phyloP scores from a whole-genome alignment of 2,888 invertebrate species.

The Epiblema foenella region DNA sequence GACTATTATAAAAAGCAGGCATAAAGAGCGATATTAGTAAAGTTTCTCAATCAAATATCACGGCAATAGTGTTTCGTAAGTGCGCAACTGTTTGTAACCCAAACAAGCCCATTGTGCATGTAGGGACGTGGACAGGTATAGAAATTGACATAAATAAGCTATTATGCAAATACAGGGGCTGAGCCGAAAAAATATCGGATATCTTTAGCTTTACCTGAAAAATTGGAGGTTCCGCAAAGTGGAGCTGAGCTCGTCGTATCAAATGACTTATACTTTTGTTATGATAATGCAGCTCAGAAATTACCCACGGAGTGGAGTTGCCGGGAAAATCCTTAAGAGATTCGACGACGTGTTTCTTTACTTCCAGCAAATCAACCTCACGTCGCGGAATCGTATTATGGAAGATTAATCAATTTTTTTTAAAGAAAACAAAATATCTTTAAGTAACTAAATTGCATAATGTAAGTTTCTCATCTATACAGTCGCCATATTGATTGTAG shows the following conservation, averaged over 20 bases:
- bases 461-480: background rate
- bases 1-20: constrained; percentile 20
- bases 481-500: background rate
- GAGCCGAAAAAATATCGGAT: constrained; percentile 60
- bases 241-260: constrained; percentile 62
- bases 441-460: background rate
- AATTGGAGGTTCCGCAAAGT: constrained; percentile 64
- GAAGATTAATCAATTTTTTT: background rate
- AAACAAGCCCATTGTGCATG: constrained; percentile 48
- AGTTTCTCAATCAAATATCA: constrained; percentile 41
- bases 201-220: constrained; percentile 67
- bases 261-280: constrained; percentile 80
- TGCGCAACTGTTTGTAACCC: constrained; percentile 19
- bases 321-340: constrained; percentile 42
- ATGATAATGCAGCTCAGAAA: constrained; percentile 75
- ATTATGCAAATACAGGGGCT: constrained; percentile 60
- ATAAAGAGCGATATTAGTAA: constrained; percentile 21
- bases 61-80: constrained; percentile 28
- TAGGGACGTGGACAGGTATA: constrained; percentile 52
- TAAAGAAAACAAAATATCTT: background rate
- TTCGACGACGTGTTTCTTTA: constrained; percentile 15
- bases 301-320: constrained; percentile 72
- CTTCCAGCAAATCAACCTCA: constrained; percentile 12
- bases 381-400: background rate
- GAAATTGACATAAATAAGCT: constrained; percentile 64